Conservation (phyloP, 2,888 invertebrate genomes). For the Agapostemon virescens region DNA sequence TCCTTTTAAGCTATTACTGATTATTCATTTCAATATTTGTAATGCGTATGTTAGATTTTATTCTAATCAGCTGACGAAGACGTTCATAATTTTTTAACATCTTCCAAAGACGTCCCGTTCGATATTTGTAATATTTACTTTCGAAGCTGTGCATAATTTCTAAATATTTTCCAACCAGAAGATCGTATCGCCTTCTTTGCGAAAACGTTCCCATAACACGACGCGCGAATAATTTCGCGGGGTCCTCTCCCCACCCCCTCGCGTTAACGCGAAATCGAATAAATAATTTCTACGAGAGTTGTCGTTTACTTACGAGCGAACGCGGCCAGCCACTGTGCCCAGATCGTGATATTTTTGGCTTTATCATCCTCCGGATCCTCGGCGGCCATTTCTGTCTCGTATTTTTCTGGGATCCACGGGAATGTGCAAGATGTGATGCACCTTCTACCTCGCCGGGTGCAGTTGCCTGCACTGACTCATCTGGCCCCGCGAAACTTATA, state of each 20-base stretch:
- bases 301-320: conserved; percentile 63
- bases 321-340: conserved; percentile 73
- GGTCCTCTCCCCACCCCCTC: no score
- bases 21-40: no score
- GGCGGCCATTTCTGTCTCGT: conserved; percentile 39
- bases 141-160: not conserved
- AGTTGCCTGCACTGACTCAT: conserved; percentile 41
- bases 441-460: conserved; percentile 22
- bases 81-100: no score
- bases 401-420: not conserved
- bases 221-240: not conserved
- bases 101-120: no score
- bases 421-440: conserved; percentile 16
- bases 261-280: not conserved
- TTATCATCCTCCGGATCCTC: conserved; percentile 44
- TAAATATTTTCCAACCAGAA: not conserved
- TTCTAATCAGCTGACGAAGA: no score
- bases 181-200: no score
- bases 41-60: no score
- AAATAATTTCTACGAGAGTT: not conserved
- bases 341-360: conserved; percentile 37
- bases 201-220: not conserved
- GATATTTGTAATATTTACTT: not conserved
- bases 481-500: conserved; percentile 30
- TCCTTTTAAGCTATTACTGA: no score